Base-by-base conservation (phyloP, 1,140 invertebrate genomes). In the Heliconius congener region DNA sequence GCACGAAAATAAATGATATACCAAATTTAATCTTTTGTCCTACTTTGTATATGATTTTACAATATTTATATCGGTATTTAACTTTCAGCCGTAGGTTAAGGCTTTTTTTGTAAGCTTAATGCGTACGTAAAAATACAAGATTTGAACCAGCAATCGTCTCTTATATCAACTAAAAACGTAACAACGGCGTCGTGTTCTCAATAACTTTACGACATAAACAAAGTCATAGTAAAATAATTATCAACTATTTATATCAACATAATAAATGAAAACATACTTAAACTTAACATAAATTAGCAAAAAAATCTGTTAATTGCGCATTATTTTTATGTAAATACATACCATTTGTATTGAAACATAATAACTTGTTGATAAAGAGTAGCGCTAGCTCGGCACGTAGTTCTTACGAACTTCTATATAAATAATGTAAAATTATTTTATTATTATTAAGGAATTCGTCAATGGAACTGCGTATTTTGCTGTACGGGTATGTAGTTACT, bases 311-410 rank as follows among this genome's bases (percentile, higher is more conserved):
- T 37, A 39, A 71, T 1, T 72, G 71, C 71, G 37, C 71, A 72
- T 39, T 72, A 72, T 23, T 72, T 72, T 72, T 3, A 42, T 5
- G 13, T 42, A 72, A 66, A 66, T 27, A 66, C 27, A 66, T 27
- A 42, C 71, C 37, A 11, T 39, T 39, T 42, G 71, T 72, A 72
- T 72, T 72, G 71, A 72, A 72, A 72, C 19, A 72, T 72, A 72
- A 72, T 30, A 9, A 8, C 18, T 42, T 72, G 71, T 72, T 72
- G 71, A 72, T 72, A 72, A 42, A 72, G 60, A 66, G 9, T 66
- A 66, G 60, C 60, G 27, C 60, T 30, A 27, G 27, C 27, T 66
- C 60, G 60, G 60, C 60, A 66, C 60, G 60, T 66, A 66, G 16
- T 30, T 66, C 60, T 30, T 66, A 16, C 27, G 60, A 66, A 66